These are phyloP conservation scores for Rhinogobio ventralis DNA, from an alignment of 2,797 vertebrate species.

Conservation along the genomic window DNA sequence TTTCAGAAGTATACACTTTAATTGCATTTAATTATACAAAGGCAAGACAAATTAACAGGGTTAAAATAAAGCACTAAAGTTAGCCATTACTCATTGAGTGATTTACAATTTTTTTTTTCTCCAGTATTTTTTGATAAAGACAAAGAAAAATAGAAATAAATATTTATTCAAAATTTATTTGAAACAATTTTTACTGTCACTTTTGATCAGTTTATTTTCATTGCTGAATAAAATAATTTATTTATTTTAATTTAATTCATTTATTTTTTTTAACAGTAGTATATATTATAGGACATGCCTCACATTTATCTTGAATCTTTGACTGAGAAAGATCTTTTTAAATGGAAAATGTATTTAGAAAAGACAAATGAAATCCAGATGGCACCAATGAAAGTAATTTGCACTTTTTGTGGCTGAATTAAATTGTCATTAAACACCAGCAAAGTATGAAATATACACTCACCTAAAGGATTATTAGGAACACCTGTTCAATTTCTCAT, in stretches of 20 bases:
- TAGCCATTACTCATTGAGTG: not conserved
- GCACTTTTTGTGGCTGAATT: not conserved
- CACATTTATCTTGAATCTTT: not conserved
- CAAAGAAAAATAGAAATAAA: not conserved
- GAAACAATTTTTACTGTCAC: not conserved
- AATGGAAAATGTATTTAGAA: not conserved
- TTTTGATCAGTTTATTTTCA: not conserved
- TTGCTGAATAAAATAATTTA: not conserved
- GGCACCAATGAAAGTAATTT: not conserved
- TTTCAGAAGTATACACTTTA: not conserved
- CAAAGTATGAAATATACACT: not conserved
- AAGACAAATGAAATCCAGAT: not conserved
- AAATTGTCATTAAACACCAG: conserved; percentile 6
- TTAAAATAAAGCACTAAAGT: not conserved
- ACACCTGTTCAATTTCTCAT: too few species aligned
- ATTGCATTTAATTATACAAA: not conserved
- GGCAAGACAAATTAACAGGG: not conserved
- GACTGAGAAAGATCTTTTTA: not conserved
- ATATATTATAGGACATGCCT: not conserved
- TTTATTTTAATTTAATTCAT: not conserved
- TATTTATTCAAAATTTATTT: not conserved
- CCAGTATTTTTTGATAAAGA: not conserved
- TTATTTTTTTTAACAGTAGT: too few species aligned
- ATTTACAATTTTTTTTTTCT: not conserved
- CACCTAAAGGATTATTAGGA: too few species aligned